Evolutionary conservation across 1,140 invertebrate species (phyloP), one percentile per base, ranked within the genome.

Genomic region (Monochamus saltuarius): DNA sequence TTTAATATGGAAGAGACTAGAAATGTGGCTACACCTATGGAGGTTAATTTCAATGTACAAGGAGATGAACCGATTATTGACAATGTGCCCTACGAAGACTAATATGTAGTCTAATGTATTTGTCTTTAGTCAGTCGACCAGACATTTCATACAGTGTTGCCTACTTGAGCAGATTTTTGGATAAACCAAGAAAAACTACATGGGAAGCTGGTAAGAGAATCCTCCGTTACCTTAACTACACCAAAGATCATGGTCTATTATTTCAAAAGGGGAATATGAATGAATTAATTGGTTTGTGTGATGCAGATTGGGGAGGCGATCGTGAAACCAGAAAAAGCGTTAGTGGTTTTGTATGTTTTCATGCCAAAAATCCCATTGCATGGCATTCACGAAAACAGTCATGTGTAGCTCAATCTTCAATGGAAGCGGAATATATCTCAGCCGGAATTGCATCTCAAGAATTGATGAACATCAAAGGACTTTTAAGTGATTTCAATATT

Each of bases 381-480:
- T 54, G 38, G 52, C 52, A 54, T 34, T 42, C 37, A 36, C 38
- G 13, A 9, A 54, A 54, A 17, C 52, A 54, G 17, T 40, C 9
- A 8, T 54, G 29, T 43, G 52, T 54, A 19, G 52, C 38, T 22
- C 52, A 22, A 40, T 54, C 40, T 10, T 43, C 52, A 11, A 40
- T 54, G 52, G 52, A 54, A 34, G 37, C 52, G 36, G 52, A 54
- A 40, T 54, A 54, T 19, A 34, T 54, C 17, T 16, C 42, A 57
- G 56, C 45, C 7, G 43, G 36, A 2, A 14, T 34, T 4, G 29
- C 56, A 13, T 7, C 56, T 13, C 35, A 46, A 49, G 14, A 49
- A 47, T 1, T 29, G 11, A 29, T 49, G n/a, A 51, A 29, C 14
- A 1, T 34, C 13, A 43, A 43, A 17, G 17, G 4, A n/a, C 13